These are phyloP conservation scores for Etheostoma spectabile DNA, from an alignment of 2,113 vertebrate genomes.

Conservation along the genomic window DNA sequence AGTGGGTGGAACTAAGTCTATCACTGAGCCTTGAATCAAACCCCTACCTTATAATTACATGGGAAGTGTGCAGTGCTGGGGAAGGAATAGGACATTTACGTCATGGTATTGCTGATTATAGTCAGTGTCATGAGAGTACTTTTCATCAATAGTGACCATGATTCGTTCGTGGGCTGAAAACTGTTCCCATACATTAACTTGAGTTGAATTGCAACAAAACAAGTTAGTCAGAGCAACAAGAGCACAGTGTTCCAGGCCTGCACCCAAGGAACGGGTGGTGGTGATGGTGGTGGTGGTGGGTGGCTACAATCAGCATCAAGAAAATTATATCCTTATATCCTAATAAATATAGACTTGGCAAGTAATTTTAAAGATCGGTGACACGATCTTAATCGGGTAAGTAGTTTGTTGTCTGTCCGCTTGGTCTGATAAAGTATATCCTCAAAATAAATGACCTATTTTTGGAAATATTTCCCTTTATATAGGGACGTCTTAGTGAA, in stretches of 20 bases:
- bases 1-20: constrained; percentile 80
- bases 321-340: constrained; percentile 62
- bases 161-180: constrained; percentile 48
- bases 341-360: constrained; percentile 49
- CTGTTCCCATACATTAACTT: constrained; percentile 47
- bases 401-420: constrained; percentile 23
- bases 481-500: constrained; percentile 63
- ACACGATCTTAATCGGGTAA: constrained; percentile 31
- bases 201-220: constrained; percentile 46
- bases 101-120: constrained; percentile 77
- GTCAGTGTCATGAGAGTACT: constrained; percentile 50
- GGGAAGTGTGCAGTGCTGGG: constrained; percentile 61
- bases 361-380: constrained; percentile 38
- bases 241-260: constrained; percentile 47
- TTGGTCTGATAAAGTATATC: constrained; percentile 44
- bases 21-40: constrained; percentile 72
- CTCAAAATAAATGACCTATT: constrained; percentile 55
- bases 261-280: constrained; percentile 27
- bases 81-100: constrained; percentile 64
- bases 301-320: constrained; percentile 37
- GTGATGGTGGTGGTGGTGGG: constrained; percentile 17
- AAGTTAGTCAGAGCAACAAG: constrained; percentile 49
- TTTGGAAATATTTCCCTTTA: constrained; percentile 44
- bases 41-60: constrained; percentile 81
- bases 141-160: constrained; percentile 62